Conservation (phyloP, 2,113 vertebrate genomes). For the Dasyornis broadbenti region DNA sequence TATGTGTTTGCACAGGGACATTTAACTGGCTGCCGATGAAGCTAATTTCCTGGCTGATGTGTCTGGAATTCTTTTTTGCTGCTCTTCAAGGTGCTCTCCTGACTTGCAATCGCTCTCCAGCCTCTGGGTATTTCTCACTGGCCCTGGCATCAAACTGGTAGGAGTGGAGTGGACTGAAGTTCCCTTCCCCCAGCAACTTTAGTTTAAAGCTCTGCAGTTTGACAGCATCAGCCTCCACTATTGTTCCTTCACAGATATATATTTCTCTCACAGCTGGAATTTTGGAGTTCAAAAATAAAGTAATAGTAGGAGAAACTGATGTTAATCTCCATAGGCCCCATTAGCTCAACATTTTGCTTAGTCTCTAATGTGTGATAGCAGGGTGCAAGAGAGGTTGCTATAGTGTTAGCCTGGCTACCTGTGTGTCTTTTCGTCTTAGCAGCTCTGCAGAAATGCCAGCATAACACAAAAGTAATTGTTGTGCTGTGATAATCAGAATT, state of each 20-base stretch:
- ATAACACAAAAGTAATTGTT: constrained; percentile 21
- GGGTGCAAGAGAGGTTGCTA: neutral
- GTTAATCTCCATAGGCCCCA: constrained; percentile 5
- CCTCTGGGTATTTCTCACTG: neutral
- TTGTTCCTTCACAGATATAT: neutral
- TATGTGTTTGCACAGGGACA: neutral
- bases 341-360: neutral
- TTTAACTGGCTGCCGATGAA: neutral
- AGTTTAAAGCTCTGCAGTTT: neutral
- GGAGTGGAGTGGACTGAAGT: neutral
- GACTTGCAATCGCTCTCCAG: neutral
- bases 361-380: neutral
- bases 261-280: neutral
- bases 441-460: neutral
- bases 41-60: neutral
- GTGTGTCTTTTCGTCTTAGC: neutral
- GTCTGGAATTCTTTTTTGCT: neutral
- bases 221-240: neutral
- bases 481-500: constrained; percentile 23
- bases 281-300: neutral
- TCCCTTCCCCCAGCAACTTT: neutral
- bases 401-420: neutral
- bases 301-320: neutral
- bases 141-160: neutral
- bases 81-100: neutral